Percentiles rank a stretch among this genome's conserved stretches.
phyloP scores from a whole-genome alignment of 2,888 invertebrate genomes.

The Mimachlamys varia region DNA sequence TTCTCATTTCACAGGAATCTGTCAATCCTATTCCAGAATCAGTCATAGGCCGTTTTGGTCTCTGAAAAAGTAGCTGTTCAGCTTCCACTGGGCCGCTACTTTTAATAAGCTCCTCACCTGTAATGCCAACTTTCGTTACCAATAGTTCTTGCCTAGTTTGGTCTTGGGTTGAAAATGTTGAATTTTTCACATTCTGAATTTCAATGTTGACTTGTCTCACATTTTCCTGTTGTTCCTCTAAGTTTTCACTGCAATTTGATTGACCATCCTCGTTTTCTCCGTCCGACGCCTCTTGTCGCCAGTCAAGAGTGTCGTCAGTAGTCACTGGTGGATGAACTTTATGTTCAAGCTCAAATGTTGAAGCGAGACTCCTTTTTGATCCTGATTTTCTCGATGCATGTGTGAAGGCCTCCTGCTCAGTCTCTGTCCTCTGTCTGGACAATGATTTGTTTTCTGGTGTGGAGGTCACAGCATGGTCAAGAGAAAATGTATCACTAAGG shows the following conservation, averaged over 20 bases:
- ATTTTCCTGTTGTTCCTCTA: conserved; percentile 36
- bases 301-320: conserved; percentile 50
- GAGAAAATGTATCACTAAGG: conserved; percentile 58
- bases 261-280: conserved; percentile 48
- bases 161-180: background rate
- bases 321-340: conserved; percentile 43
- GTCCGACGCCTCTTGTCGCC: conserved; percentile 51
- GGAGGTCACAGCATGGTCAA: conserved; percentile 61
- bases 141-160: background rate
- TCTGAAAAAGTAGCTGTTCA: conserved; percentile 43
- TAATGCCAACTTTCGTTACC: background rate
- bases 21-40: conserved; percentile 68
- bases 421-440: conserved; percentile 42
- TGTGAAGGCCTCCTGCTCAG: background rate
- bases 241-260: conserved; percentile 38
- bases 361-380: conserved; percentile 58
- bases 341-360: conserved; percentile 64
- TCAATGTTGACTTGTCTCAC: conserved; percentile 41
- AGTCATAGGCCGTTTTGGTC: conserved; percentile 61
- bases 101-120: background rate
- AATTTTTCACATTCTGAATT: conserved; percentile 47
- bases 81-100: background rate
- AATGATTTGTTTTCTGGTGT: conserved; percentile 59
- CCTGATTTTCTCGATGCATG: background rate
- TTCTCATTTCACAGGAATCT: conserved; percentile 49